Base-by-base conservation (phyloP, 2,888 invertebrate genomes). In the Cataglyphis rosenhaueri region DNA sequence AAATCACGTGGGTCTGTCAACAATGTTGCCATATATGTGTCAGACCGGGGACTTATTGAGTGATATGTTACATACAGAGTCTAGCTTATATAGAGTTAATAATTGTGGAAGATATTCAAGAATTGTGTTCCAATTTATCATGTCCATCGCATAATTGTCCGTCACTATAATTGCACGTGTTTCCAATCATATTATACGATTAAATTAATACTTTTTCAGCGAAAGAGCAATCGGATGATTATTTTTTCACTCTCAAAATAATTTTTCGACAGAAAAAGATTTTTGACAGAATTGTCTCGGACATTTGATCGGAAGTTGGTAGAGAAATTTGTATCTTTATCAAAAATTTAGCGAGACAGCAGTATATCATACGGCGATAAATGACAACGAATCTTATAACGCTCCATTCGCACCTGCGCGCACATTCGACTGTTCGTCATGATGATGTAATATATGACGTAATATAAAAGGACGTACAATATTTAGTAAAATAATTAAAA, bases 151-250 rank as follows among this genome's bases (percentile, higher is more conserved):
- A 41, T 41, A 41, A 48, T 74, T 62, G 15, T n/a, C 3, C 10
- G 61, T n/a, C 32, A 10, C 15, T n/a, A 29, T 32, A 44, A 41
- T 38, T 73, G 41, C 6, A 15, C 32, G 15, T 32, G 15, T 62
- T 21, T 74, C 44, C 44, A 32, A 44, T 21, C 62, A 64, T 18
- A 44, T 74, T 61, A 12, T 25, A 15, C 48, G 38, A 62, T 35
- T 75, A 62, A 75, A 62, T 44, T 74, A 6, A 3, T 12, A 25
- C 21, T 48, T 18, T 18, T 21, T 59, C 15, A 32, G 21, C 3
- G 35, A 48, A 64, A 75, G 38, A 38, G 44, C 38, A 71, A 61
- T 61, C 61, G 15, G n/a, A 25, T 62, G 62, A 75, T 75, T 75
- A 74, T 64, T 75, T 74, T 62, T 48, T 75, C 48, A 21, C 21